A percentile compares a stretch with the other conserved stretches of the same genome.
phyloP scores from a whole-genome alignment of 2,888 invertebrate species.

The Gibbula magus region DNA sequence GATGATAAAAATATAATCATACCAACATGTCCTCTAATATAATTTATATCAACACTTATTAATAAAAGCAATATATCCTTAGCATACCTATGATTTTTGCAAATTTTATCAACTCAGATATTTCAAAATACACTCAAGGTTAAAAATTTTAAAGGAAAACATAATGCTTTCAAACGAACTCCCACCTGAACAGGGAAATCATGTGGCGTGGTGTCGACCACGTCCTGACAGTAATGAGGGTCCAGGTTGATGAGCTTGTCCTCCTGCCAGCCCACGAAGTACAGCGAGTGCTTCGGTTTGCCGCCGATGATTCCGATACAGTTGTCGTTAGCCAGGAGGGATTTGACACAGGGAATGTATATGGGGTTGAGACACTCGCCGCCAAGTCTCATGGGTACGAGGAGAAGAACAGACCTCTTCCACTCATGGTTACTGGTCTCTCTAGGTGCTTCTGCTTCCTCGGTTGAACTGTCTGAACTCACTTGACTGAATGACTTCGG shows the following conservation, averaged over 20 bases:
- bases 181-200: conserved; percentile 82
- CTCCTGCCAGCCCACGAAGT: conserved; percentile 95
- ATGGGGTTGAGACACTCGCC: conserved; percentile 89
- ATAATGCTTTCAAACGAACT: too few relatives aligned
- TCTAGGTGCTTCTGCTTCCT: neutral
- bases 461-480: conserved; percentile 29
- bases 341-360: conserved; percentile 88
- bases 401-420: conserved; percentile 80
- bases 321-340: conserved; percentile 85
- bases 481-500: conserved; percentile 36
- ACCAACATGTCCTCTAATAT: too few relatives aligned
- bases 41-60: too few relatives aligned
- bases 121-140: too few relatives aligned
- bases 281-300: conserved; percentile 92
- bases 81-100: too few relatives aligned
- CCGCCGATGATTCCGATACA: conserved; percentile 96
- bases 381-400: conserved; percentile 91
- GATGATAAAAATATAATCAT: too few relatives aligned
- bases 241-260: conserved; percentile 93
- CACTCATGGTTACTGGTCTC: conserved; percentile 41
- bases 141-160: too few relatives aligned
- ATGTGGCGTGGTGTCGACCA: conserved; percentile 87
- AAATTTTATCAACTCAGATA: too few relatives aligned
- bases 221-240: conserved; percentile 95
- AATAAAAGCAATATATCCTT: too few relatives aligned